A percentile compares a stretch with the other conserved stretches of the same genome.
These are phyloP conservation scores for Dinoponera quadriceps DNA, from an alignment of 1,140 invertebrate species.

Conservation along the genomic window DNA sequence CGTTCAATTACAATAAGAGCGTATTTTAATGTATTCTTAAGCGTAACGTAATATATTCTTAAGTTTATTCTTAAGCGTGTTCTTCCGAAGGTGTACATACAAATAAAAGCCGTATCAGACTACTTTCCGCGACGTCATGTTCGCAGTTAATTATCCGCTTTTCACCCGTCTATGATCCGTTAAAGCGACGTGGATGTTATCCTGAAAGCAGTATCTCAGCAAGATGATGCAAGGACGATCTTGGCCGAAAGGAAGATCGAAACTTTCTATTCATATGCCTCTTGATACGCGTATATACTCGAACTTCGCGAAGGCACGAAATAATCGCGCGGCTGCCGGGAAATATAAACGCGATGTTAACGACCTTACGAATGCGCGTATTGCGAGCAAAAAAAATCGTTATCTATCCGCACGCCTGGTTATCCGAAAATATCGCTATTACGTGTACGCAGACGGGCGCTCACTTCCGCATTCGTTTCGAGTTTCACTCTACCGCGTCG, in stretches of 20 bases:
- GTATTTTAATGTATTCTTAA: no score
- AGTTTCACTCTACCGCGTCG: conserved; percentile 1
- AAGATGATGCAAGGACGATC: not conserved
- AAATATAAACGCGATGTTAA: conserved; percentile 16
- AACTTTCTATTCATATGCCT: not conserved
- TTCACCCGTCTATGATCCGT: not conserved
- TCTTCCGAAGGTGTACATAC: not conserved
- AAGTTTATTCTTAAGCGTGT: not conserved
- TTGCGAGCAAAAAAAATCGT: no score
- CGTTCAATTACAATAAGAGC: not conserved
- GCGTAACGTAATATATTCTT: no score
- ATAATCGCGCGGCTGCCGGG: not conserved
- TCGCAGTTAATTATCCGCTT: no score
- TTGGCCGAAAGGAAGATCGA: not conserved
- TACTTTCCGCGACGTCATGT: not conserved
- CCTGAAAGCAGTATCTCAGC: no score
- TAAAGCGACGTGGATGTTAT: not conserved
- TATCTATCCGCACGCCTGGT: no score
- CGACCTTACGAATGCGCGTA: not conserved
- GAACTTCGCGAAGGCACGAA: not conserved
- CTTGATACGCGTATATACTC: no score
- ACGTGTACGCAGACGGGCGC: not conserved
- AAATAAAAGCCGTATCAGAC: conserved; percentile 4
- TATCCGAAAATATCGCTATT: no score
- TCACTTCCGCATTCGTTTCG: conserved; percentile 8